Evolutionary conservation across 2,113 vertebrate genomes (phyloP).

Genomic region (Saguinus midas): DNA sequence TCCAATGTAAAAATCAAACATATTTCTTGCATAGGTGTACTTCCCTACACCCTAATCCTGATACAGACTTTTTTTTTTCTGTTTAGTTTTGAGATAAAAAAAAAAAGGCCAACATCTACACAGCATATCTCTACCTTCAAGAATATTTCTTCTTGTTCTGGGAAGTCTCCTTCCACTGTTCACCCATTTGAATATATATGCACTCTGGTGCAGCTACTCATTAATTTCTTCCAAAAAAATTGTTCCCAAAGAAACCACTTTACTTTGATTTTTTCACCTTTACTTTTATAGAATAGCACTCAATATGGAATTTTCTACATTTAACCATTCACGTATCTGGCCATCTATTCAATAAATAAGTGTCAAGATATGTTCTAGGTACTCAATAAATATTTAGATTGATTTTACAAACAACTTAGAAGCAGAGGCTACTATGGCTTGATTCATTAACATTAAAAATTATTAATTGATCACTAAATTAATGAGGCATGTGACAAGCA

Average conservation of each 20-base stretch:
- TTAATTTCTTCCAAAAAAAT: neutral
- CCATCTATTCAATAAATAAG: neutral
- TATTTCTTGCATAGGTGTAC: neutral
- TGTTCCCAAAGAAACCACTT: neutral
- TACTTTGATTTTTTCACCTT: neutral
- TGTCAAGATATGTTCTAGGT: neutral
- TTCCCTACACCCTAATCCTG: neutral
- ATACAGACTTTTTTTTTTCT: neutral
- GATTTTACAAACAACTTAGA: neutral
- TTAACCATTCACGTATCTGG: neutral
- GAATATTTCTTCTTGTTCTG: neutral
- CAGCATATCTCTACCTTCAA: neutral
- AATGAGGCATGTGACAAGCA: neutral
- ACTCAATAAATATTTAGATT: neutral
- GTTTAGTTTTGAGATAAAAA: neutral
- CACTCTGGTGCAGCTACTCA: neutral
- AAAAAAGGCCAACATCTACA: neutral
- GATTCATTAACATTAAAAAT: neutral
- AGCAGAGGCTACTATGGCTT: neutral
- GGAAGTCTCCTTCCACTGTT: neutral
- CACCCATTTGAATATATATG: neutral
- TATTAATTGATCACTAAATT: neutral
- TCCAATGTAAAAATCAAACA: neutral
- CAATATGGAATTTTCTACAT: neutral
- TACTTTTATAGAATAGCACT: neutral